Base-by-base conservation (phyloP, 2,113 vertebrate genomes). In the Polypterus senegalus region DNA sequence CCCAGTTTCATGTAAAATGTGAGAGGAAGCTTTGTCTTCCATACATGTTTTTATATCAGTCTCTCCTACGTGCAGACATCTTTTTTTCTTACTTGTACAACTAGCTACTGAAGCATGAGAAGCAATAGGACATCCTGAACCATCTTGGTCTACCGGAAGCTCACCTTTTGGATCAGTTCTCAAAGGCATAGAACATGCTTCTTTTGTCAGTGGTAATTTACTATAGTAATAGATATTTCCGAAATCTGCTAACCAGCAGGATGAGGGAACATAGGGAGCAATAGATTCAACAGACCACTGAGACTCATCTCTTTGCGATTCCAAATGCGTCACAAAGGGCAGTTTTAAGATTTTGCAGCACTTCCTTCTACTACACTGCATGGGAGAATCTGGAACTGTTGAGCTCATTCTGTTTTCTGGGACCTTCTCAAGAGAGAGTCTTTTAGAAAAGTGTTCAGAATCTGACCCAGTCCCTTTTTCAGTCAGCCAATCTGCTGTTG, bases 251-350 rank as follows among this genome's bases (percentile, higher is more conserved):
- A 82, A 57, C 79, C 78, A 81, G 67, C 69, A 79, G 47, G 68
- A 61, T 0, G 84, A 80, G 0, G 83, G 81, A 3, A 82, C 73
- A 58, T 80, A 84, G 0, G 77, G 69, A 1, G 81, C 77, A n/a
- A 79, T 5, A 0, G 77, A 79, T 27, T 84, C 81, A 0, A 79
- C 74, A 0, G 79, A 79, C 1, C 73, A 78, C 3, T 61, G 45
- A 9, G 70, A 71, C 11, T 80, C 80, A 54, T 52, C 51, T 52
- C 10, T 52, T 52, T 10, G 7, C 10, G 3, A 8, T 52, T 7
- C 51, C 7, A 52, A 8, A 8, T 4, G 51, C 3, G 7, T 7
- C 51, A 8, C 51, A 52, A 52, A 52, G 51, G 51, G 51, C 51
- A 52, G 10, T 4, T 52, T 52, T 10, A 52, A 7, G 10, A 52